Evolutionary conservation across 1,140 invertebrate species (phyloP).

Genomic region (Grapholita molesta): DNA sequence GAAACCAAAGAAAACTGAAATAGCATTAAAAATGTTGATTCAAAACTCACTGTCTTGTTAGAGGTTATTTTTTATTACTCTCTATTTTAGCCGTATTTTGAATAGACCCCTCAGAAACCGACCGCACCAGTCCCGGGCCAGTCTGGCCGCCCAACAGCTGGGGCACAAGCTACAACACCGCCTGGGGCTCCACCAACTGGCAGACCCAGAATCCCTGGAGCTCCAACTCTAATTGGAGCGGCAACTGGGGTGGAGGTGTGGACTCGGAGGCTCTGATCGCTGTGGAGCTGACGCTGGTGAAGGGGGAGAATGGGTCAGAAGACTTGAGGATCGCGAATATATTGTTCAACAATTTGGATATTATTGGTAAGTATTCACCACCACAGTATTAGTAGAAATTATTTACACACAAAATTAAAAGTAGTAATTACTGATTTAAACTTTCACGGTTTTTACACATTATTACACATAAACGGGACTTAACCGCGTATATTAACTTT

Average conservation of each 20-base stretch:
- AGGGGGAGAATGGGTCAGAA: constrained; percentile 80
- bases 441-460: no score
- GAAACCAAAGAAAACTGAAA: no score
- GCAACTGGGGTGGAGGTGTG: constrained; percentile 63
- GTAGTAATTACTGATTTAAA: no score
- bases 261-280: constrained; percentile 92
- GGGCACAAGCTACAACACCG: constrained; percentile 19
- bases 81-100: neutral
- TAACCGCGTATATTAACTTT: no score
- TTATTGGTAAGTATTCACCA: constrained; percentile 90
- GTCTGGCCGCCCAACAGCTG: constrained; percentile 31
- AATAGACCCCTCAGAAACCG: constrained; percentile 27
- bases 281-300: constrained; percentile 88
- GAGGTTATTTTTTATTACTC: no score
- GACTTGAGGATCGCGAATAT: constrained; percentile 89
- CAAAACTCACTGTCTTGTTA: no score
- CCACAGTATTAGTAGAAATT: no score
- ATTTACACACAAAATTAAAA: no score
- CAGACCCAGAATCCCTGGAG: constrained; percentile 8
- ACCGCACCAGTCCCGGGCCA: constrained; percentile 36
- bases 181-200: constrained; percentile 23
- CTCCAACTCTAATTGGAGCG: neutral
- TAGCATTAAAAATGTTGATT: no score
- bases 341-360: constrained; percentile 95
- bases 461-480: no score